A percentile compares a stretch with the other conserved stretches of the same genome.
Conservation (phyloP, 1,140 invertebrate species). For the Agrilus planipennis region DNA sequence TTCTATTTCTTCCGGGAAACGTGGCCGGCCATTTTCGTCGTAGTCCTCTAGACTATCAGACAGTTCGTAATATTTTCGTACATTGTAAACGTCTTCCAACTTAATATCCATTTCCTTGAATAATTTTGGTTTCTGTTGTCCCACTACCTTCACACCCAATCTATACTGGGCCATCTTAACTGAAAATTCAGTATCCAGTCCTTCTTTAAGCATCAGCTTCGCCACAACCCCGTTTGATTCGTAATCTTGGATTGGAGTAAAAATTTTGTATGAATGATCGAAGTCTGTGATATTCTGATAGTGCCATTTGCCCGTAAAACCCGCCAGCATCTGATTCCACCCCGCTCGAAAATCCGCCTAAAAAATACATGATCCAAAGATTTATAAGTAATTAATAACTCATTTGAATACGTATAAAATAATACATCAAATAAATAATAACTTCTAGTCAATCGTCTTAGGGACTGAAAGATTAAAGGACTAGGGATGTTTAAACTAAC, state of each 20-base stretch:
- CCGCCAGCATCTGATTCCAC: conserved; percentile 60
- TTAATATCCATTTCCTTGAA: conserved; percentile 29
- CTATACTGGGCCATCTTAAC: conserved; percentile 52
- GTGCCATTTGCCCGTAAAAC: conserved; percentile 64
- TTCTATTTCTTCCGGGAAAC: conserved; percentile 26
- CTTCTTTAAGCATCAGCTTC: conserved; percentile 49
- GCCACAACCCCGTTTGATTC: conserved; percentile 60
- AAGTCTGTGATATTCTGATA: conserved; percentile 56
- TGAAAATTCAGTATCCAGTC: conserved; percentile 56
- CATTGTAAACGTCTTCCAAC: conserved; percentile 22
- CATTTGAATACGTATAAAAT: too few relatives aligned
- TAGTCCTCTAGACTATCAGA: conserved; percentile 18
- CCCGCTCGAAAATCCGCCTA: conserved; percentile 57
- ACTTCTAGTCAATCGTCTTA: too few relatives aligned
- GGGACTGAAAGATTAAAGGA: too few relatives aligned
- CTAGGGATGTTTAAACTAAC: too few relatives aligned
- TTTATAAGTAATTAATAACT: too few relatives aligned
- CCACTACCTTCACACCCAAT: conserved; percentile 42
- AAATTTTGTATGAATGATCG: conserved; percentile 63
- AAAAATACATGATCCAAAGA: conserved; percentile 14
- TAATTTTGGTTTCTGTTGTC: conserved; percentile 40
- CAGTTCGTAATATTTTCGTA: conserved; percentile 9
- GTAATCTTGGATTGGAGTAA: conserved; percentile 59
- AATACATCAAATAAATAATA: too few relatives aligned
- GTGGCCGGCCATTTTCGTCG: conserved; percentile 10